Evolutionary conservation across 1,140 invertebrate species (phyloP).

Genomic region (Mactra quadrangularis): DNA sequence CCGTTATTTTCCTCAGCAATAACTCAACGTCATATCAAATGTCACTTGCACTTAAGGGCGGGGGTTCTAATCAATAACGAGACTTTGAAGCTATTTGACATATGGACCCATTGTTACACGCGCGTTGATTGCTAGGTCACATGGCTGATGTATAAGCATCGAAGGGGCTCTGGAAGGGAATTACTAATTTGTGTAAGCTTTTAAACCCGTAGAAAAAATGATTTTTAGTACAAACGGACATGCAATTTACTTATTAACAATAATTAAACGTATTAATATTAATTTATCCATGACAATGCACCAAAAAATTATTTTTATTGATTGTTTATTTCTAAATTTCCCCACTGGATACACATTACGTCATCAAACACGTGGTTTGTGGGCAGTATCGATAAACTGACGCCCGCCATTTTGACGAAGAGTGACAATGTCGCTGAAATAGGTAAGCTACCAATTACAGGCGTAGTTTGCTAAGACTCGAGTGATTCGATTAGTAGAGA

Average conservation of each 20-base stretch:
- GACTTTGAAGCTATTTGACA: conserved; percentile 57
- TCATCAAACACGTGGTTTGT: conserved; percentile 74
- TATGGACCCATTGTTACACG: conserved; percentile 60
- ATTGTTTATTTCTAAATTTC: no score
- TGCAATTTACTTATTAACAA: no score
- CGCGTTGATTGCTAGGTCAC: conserved; percentile 62
- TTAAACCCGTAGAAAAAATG: no score
- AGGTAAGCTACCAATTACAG: conserved; percentile 78
- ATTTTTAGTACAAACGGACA: no score
- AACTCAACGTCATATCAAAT: conserved; percentile 56
- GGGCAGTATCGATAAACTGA: conserved; percentile 78
- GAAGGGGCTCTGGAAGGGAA: conserved; percentile 44
- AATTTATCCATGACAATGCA: no score
- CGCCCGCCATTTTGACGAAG: conserved; percentile 82
- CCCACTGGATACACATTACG: conserved; percentile 47
- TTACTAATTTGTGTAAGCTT: no score
- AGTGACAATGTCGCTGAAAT: conserved; percentile 77
- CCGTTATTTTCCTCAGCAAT: background rate
- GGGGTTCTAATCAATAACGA: conserved; percentile 60
- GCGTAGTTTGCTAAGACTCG: conserved; percentile 24
- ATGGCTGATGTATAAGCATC: conserved; percentile 24
- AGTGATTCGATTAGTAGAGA: conserved; percentile 29
- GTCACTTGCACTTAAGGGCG: conserved; percentile 64
- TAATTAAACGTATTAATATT: no score
- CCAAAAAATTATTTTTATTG: no score